Evolutionary conservation across 2,113 vertebrate species (phyloP).

Genomic region (Egretta garzetta): DNA sequence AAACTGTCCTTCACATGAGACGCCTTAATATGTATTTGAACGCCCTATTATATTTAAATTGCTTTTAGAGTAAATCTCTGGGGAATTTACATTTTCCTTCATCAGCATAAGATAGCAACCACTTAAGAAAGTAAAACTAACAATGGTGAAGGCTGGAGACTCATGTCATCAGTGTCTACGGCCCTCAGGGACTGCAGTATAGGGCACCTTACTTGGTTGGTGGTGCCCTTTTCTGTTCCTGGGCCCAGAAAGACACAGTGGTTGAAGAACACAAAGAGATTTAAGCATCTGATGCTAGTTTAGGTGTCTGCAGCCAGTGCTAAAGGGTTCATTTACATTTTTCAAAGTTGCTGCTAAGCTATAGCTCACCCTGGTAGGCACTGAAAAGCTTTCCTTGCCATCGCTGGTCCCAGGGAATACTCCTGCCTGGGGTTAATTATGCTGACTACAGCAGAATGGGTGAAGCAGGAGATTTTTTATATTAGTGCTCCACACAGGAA

Average conservation of each 20-base stretch:
- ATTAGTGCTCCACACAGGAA: background rate
- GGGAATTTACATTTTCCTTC: background rate
- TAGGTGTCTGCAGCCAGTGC: background rate
- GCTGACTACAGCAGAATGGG: background rate
- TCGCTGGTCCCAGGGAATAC: background rate
- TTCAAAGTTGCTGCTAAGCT: background rate
- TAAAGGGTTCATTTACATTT: background rate
- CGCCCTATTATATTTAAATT: background rate
- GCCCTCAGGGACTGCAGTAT: background rate
- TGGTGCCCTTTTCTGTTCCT: background rate
- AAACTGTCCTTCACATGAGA: background rate
- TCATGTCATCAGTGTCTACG: background rate
- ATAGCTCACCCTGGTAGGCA: background rate
- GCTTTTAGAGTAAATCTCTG: background rate
- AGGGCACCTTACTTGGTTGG: background rate
- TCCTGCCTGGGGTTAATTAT: background rate
- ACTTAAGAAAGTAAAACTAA: background rate
- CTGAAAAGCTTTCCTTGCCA: background rate
- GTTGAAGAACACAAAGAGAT: background rate
- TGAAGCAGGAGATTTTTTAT: background rate
- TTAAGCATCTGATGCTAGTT: background rate
- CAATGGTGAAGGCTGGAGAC: background rate
- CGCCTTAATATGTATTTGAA: background rate
- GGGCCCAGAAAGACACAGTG: fast-evolving
- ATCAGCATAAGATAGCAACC: background rate